Evolutionary conservation across 2,113 vertebrate species (phyloP), one percentile per base, ranked within the genome.

Genomic region (Notothenia coriiceps): DNA sequence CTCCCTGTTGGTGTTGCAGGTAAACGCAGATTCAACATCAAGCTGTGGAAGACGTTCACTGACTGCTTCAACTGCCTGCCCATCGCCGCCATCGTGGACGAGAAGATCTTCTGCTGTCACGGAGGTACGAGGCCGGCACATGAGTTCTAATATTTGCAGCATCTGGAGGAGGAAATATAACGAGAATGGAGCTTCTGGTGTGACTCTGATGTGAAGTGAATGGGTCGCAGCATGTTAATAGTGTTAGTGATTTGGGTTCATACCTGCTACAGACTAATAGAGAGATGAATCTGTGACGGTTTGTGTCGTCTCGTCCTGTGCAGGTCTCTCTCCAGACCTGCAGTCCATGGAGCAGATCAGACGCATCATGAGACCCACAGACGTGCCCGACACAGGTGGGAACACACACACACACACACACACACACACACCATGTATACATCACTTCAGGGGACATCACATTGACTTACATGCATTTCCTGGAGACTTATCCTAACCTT

Each of bases 31-130:
- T 98, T 98, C 95, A 98, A 98, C 93, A 98, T 98, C 90, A 98
- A 98, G 84, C 95, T 98, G 79, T 98, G 97, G 97, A 98, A 98
- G 94, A 98, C 97, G 0, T 98, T 98, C 88, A 98, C 97, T 17
- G 97, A 98, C 93, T 98, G 97, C 93, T 98, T 98, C 93, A 98
- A 98, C 93, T 98, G 97, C 86, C 95, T 98, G 93, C 97, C 97
- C 87, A 98, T 98, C 92, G 97, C 97, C 35, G 97, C 97, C 89
- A 98, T 98, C 68, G 97, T 98, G 91, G 97, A 98, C 88, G 97
- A 98, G 91, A 98, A 98, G 93, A 98, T 98, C 90, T 98, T 98
- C 94, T 98, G 97, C 88, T 98, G 97, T 91, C 97, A 98, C 50
- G 97, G 97, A 97, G 97, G 97, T 98, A 93, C 1, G 10, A 13